Conservation (phyloP, 2,113 vertebrate species). For the Columba janthina region DNA sequence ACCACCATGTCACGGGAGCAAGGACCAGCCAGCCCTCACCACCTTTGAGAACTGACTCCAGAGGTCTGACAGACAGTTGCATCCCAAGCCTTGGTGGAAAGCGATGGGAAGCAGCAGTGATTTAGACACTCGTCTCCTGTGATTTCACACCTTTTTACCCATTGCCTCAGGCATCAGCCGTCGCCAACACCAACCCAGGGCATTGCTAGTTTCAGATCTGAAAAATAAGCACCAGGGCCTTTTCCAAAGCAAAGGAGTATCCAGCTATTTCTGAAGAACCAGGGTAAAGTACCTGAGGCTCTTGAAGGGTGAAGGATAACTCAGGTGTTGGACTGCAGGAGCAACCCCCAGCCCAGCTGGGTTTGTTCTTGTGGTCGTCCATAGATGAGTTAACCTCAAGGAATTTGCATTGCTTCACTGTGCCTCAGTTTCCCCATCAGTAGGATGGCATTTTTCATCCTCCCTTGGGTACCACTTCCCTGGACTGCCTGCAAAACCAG, state of each 20-base stretch:
- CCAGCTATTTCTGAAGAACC: not conserved
- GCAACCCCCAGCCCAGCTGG: accelerated
- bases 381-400: accelerated
- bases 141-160: not conserved
- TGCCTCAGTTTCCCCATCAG: not conserved
- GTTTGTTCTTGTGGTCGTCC: not conserved
- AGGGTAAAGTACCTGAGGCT: not conserved
- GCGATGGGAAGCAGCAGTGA: not conserved
- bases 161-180: not conserved
- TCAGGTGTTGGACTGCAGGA: not conserved
- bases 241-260: not conserved
- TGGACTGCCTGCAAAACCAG: not conserved
- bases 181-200: not conserved
- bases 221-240: not conserved
- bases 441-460: not conserved
- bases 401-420: not conserved
- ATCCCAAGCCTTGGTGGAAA: accelerated
- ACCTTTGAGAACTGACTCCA: not conserved
- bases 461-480: not conserved
- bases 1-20: accelerated
- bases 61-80: not conserved
- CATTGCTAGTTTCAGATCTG: not conserved
- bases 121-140: not conserved
- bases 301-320: not conserved
- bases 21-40: not conserved